Conservation (phyloP, 64 coral and sea anemone genomes). For the Astreopora myriophthalma region DNA sequence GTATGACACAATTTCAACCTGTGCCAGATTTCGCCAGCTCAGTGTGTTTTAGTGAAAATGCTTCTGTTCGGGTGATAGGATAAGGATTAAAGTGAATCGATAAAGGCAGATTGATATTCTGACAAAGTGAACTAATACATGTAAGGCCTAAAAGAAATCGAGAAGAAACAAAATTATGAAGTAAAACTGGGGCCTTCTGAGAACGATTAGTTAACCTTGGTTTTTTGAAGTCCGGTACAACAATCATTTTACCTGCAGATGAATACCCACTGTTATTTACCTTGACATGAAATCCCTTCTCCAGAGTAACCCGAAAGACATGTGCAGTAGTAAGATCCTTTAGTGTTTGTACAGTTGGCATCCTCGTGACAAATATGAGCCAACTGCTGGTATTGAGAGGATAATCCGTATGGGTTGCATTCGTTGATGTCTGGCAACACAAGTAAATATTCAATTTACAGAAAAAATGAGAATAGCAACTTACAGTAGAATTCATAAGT, state of each 20-base stretch:
- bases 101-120: too few species aligned
- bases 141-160: too few species aligned
- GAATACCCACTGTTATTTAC: background rate
- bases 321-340: slow-evolving; percentile 72
- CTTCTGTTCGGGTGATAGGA: too few species aligned
- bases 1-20: too few species aligned
- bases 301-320: slow-evolving; percentile 57
- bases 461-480: background rate
- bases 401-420: slow-evolving; percentile 31
- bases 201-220: too few species aligned
- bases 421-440: slow-evolving; percentile 62
- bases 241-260: background rate
- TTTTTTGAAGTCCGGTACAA: too few species aligned
- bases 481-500: background rate
- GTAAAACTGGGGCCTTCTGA: too few species aligned
- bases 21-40: too few species aligned
- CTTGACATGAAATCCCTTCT: slow-evolving; percentile 32
- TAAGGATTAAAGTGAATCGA: too few species aligned
- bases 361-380: slow-evolving; percentile 74
- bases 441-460: background rate
- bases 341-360: slow-evolving; percentile 88
- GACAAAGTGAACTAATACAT: too few species aligned
- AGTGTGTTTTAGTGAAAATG: too few species aligned
- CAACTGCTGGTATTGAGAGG: background rate
- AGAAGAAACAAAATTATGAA: too few species aligned